Conservation (phyloP, 1,140 invertebrate species). For the Drosophila kanapiae region DNA sequence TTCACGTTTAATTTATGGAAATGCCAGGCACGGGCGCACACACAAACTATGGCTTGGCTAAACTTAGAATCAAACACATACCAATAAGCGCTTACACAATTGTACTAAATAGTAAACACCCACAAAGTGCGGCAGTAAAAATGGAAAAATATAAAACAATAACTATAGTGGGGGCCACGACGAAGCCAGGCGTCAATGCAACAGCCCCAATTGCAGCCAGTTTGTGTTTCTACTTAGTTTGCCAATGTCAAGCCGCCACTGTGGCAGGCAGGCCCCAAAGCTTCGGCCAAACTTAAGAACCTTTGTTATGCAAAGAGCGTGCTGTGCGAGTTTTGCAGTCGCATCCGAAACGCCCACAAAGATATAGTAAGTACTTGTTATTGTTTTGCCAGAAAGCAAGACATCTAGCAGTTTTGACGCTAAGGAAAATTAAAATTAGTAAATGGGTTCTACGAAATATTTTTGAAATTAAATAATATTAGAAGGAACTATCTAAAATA, state of each 20-base stretch:
- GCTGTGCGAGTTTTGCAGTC: slow-evolving; percentile 34
- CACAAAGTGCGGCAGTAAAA: slow-evolving; percentile 7
- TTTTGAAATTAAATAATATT: neutral
- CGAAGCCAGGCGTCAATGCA: slow-evolving; percentile 55
- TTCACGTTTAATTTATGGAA: slow-evolving; percentile 37
- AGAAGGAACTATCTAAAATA: neutral
- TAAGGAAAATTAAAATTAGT: neutral
- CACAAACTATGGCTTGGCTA: slow-evolving; percentile 16
- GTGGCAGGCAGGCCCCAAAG: slow-evolving; percentile 3
- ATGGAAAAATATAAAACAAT: slow-evolving; percentile 28
- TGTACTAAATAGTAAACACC: slow-evolving; percentile 41
- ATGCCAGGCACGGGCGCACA: slow-evolving; percentile 24
- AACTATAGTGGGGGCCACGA: slow-evolving; percentile 22
- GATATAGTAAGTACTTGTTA: slow-evolving; percentile 43
- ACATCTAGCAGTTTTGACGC: slow-evolving; percentile 1
- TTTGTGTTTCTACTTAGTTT: slow-evolving; percentile 26
- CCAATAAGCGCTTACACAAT: slow-evolving; percentile 17
- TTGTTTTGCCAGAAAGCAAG: slow-evolving; percentile 44
- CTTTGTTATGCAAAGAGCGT: slow-evolving; percentile 78
- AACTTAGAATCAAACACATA: slow-evolving; percentile 43
- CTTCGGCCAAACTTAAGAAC: slow-evolving; percentile 63
- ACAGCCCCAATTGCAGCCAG: slow-evolving; percentile 50
- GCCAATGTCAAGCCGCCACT: slow-evolving; percentile 67
- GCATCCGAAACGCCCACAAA: slow-evolving; percentile 49
- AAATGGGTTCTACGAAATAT: neutral